These are phyloP conservation scores for Axis porcinus DNA, from an alignment of 2,113 vertebrate species.

Conservation along the genomic window DNA sequence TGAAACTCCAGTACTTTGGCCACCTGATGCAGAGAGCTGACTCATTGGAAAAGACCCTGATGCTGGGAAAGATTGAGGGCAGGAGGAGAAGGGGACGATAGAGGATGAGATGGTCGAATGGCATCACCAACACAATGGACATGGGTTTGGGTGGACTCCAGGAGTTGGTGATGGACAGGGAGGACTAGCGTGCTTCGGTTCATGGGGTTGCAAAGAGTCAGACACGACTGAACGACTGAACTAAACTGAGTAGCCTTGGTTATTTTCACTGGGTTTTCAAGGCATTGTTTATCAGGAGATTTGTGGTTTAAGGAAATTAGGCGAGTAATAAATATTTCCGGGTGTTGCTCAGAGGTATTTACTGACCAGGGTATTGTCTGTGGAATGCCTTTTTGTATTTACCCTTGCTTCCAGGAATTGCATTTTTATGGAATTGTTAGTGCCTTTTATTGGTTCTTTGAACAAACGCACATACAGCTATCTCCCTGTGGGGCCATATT, in stretches of 20 bases:
- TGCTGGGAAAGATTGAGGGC: background rate
- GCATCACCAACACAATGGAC: background rate
- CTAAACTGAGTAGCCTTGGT: background rate
- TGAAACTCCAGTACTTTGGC: no score
- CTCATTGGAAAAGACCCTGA: background rate
- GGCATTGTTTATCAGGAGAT: slow-evolving; percentile 4
- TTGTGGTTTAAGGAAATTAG: slow-evolving; percentile 26
- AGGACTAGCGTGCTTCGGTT: fast-evolving
- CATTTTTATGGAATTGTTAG: slow-evolving; percentile 5
- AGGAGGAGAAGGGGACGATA: background rate
- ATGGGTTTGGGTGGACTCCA: background rate
- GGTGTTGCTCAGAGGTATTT: slow-evolving; percentile 16
- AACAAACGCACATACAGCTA: background rate
- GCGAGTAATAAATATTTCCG: slow-evolving; percentile 35
- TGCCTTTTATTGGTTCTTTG: background rate
- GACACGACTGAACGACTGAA: background rate
- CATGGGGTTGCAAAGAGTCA: background rate
- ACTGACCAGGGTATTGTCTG: background rate
- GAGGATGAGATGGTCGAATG: background rate
- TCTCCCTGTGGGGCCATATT: background rate
- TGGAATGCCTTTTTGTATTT: slow-evolving; percentile 12
- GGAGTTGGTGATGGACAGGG: background rate
- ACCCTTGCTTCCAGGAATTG: background rate
- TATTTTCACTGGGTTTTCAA: slow-evolving; percentile 20
- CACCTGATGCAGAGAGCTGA: no score